phyloP scores from a whole-genome alignment of 53 echinoderm and acorn worm genomes.

The Crossaster papposus region DNA sequence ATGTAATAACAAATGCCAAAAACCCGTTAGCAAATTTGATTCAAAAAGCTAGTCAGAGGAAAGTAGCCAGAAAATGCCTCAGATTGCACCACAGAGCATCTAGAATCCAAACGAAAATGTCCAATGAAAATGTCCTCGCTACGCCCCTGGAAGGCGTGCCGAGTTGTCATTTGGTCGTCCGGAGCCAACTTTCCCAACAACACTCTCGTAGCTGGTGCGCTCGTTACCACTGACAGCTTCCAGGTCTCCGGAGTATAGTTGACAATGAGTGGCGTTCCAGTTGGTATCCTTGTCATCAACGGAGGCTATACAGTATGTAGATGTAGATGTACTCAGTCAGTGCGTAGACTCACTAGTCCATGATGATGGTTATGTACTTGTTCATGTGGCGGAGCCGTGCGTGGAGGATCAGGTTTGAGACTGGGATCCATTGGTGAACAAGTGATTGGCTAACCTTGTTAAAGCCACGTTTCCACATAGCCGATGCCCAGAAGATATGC shows the following conservation, averaged over 20 bases:
- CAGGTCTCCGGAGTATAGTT: conserved; percentile 14
- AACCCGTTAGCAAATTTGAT: too few relatives aligned
- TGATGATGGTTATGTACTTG: neutral
- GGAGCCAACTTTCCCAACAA: conserved; percentile 1
- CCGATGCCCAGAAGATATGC: too few relatives aligned
- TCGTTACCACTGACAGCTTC: conserved; percentile 16
- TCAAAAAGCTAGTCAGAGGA: too few relatives aligned
- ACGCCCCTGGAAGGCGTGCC: conserved; percentile 6
- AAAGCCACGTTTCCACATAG: too few relatives aligned
- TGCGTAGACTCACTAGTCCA: conserved; percentile 25
- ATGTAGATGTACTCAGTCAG: too few relatives aligned
- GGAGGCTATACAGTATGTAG: too few relatives aligned
- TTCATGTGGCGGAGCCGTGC: conserved; percentile 13
- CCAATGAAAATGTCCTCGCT: too few relatives aligned
- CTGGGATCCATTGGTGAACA: conserved; percentile 11
- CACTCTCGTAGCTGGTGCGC: conserved; percentile 7
- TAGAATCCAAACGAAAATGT: too few relatives aligned
- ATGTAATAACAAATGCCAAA: too few relatives aligned
- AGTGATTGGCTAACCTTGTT: conserved; percentile 21
- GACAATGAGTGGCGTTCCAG: neutral
- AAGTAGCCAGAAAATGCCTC: too few relatives aligned
- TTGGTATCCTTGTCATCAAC: neutral
- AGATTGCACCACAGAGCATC: too few relatives aligned
- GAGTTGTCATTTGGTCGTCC: conserved; percentile 32
- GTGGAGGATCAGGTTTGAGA: conserved; percentile 17